Conservation (phyloP, 2,888 invertebrate species). For the Sipunculus nudus region DNA sequence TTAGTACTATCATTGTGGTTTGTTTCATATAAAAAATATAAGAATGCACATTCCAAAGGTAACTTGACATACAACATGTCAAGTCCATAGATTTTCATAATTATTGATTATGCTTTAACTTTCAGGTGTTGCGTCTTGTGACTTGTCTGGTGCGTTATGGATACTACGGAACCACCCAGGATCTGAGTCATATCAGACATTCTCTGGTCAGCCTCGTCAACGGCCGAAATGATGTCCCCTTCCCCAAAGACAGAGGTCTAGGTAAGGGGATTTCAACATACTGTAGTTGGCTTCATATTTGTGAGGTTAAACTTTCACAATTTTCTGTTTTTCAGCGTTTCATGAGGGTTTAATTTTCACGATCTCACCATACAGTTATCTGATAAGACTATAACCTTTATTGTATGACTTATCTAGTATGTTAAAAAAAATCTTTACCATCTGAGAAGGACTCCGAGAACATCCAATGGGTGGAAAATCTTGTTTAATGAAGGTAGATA, state of each 20-base stretch:
- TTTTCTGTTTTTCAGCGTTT: too few relatives aligned
- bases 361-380: neutral
- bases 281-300: too few relatives aligned
- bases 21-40: too few relatives aligned
- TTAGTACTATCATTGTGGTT: too few relatives aligned
- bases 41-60: too few relatives aligned
- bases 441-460: too few relatives aligned
- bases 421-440: too few relatives aligned
- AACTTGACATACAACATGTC: too few relatives aligned
- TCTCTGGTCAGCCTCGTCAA: slow-evolving; percentile 5
- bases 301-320: too few relatives aligned
- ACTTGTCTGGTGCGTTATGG: slow-evolving; percentile 5
- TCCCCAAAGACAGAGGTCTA: slow-evolving; percentile 6
- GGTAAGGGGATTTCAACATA: neutral
- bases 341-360: too few relatives aligned
- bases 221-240: slow-evolving; percentile 7
- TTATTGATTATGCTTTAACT: neutral
- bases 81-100: neutral
- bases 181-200: slow-evolving; percentile 2
- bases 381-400: neutral
- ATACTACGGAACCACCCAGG: slow-evolving; percentile 3
- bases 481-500: too few relatives aligned
- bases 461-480: too few relatives aligned
- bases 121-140: slow-evolving; percentile 11
- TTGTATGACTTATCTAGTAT: neutral